Evolutionary conservation across 2,888 invertebrate species (phyloP), one percentile per base, ranked within the genome.

Genomic region (Hemaris fuciformis): DNA sequence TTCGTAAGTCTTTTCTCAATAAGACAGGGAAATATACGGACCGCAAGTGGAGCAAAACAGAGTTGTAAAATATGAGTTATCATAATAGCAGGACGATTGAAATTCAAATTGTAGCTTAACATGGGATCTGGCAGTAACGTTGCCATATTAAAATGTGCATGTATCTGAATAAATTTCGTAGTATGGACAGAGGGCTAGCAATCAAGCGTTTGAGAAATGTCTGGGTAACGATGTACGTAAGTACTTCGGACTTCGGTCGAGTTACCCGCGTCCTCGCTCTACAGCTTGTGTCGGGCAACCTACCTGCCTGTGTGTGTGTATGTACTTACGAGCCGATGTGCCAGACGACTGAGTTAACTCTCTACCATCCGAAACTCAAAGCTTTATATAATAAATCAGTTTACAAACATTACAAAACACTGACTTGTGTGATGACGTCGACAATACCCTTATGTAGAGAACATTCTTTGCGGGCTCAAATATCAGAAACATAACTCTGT

Each of bases 111-210:
- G 31, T 42, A 62, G 38, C 57, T 46, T 38, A 48, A 59, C 45
- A 46, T 46, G 38, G 20, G 23, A 48, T 20, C 34, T 59, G 59
- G 58, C 62, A 70, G 67, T 67, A 65, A 65, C 65, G 65, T 71
- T 68, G 70, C 67, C 67, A 63, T 79, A 79, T 81, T 80, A 80
- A 81, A 82, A 83, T 83, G 80, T 83, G 79, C 83, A 83, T 83
- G 73, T 71, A 81, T 83, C 79, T 83, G 74, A 83, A 83, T 82
- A 83, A 71, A 78, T 80, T 79, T 72, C 62, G 66, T 62, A 10
- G 53, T 57, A 60, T 58, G 69, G 59, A 67, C 65, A 67, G 67
- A 68, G 68, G 63, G 68, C 60, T 48, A 60, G 71, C 73, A 71
- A 73, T 72, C 68, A 73, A 64, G 59, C 45, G 59, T 64, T 57